Percentiles rank a stretch among this genome's conserved stretches.
Conservation (phyloP, 2,888 invertebrate genomes). For the Diloba caeruleocephala region DNA sequence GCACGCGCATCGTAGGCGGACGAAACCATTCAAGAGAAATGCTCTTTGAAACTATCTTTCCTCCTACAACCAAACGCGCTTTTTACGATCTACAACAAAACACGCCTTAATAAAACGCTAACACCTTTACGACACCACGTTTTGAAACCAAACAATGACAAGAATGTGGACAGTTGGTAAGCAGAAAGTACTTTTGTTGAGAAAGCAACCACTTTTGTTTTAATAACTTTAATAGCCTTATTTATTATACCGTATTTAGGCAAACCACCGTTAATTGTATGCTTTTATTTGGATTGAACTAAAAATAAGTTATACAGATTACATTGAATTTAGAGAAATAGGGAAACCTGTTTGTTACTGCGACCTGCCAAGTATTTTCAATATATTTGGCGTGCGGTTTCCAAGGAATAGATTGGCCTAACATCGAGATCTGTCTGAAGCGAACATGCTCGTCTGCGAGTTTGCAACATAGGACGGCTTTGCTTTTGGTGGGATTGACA, state of each 20-base stretch:
- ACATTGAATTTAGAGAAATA: too few species aligned
- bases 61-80: slow-evolving; percentile 72
- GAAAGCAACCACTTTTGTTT: slow-evolving; percentile 53
- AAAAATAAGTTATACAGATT: too few species aligned
- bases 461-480: too few species aligned
- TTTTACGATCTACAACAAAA: slow-evolving; percentile 77
- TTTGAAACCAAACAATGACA: slow-evolving; percentile 59
- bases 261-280: slow-evolving; percentile 13
- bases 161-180: slow-evolving; percentile 53
- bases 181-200: slow-evolving; percentile 27
- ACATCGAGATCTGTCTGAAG: too few species aligned
- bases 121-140: slow-evolving; percentile 66
- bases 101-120: slow-evolving; percentile 72
- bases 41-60: slow-evolving; percentile 65
- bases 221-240: slow-evolving; percentile 26
- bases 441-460: too few species aligned
- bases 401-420: too few species aligned
- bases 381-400: too few species aligned
- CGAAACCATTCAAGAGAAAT: slow-evolving; percentile 77
- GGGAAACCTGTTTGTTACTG: too few species aligned
- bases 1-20: slow-evolving; percentile 78
- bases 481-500: too few species aligned
- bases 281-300: too few species aligned
- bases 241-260: slow-evolving; percentile 35
- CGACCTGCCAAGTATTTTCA: too few species aligned